Conservation (phyloP, 2,797 vertebrate genomes). For the Sternotherus odoratus region DNA sequence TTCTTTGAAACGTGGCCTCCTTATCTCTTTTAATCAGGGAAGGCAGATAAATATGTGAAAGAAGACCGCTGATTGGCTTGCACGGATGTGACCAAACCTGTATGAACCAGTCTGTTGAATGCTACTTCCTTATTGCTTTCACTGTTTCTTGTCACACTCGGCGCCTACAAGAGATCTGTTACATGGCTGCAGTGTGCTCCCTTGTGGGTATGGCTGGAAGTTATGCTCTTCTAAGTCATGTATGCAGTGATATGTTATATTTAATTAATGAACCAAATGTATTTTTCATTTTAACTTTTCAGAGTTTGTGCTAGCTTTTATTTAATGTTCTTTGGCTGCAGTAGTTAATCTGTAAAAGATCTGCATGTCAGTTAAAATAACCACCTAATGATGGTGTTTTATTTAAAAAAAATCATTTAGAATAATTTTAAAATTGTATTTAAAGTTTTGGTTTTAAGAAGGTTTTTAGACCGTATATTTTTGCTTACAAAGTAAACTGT, state of each 20-base stretch:
- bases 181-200: slow-evolving; percentile 75
- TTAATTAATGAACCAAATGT: neutral
- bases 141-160: slow-evolving; percentile 49
- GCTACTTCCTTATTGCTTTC: slow-evolving; percentile 53
- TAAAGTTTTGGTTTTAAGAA: neutral
- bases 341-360: neutral
- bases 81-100: slow-evolving; percentile 50
- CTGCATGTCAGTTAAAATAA: neutral
- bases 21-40: slow-evolving; percentile 46
- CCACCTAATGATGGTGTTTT: neutral
- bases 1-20: neutral
- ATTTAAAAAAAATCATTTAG: neutral
- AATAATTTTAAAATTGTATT: neutral
- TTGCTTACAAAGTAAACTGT: neutral
- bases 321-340: neutral
- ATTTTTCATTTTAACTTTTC: neutral
- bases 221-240: slow-evolving; percentile 38
- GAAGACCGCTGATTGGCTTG: slow-evolving; percentile 70
- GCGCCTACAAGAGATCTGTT: slow-evolving; percentile 50
- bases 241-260: neutral
- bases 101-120: slow-evolving; percentile 57
- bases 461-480: neutral
- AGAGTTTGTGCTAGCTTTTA: neutral
- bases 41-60: slow-evolving; percentile 60
- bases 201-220: slow-evolving; percentile 80